Base-by-base conservation (phyloP, 2,113 vertebrate genomes). In the Poeciliopsis prolifica region DNA sequence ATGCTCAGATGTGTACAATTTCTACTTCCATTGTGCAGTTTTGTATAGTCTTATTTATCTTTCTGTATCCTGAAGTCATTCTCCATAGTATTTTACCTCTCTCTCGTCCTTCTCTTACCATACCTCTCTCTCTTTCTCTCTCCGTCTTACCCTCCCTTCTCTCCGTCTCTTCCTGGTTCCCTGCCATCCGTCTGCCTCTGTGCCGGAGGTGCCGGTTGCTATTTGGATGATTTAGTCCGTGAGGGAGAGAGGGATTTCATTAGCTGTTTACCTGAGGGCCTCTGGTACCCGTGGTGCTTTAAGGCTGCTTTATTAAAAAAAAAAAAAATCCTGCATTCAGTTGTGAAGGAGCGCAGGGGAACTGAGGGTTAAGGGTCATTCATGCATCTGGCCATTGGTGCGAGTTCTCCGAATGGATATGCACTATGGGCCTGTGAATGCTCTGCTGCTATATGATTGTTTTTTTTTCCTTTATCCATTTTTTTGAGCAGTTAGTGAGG, bases 141-240 rank as follows among this genome's bases (percentile, higher is more conserved):
- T 28, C 61, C 40, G 54, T 64, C 26, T 17, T 65, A 61, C 28
- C 42, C 28, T 31, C 76, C 68, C 65, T 22, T 5, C 67, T 67
- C 70, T 65, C 71, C 26, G 0, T 60, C 83, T 51, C 79, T 64
- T 35, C n/a, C 85, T 82, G 75, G 77, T 89, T 84, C 82, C 79
- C 37, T 81, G 85, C 85, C 89, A 87, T 89, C 89, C 79, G 82
- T 89, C 91, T 89, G 91, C 86, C 84, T 90, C 80, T 89, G 88
- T 70, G 89, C 88, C 91, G n/a, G 77, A 87, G 90, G 92, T 91
- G 84, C 87, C 72, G 72, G 67, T 89, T 88, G 87, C 89, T 94
- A 92, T 94, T 94, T 92, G 92, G 93, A 94, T 94, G 91, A 94
- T 92, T 92, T 90, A 91, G 91, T 89, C 84, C 26, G 29, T 85